Conservation (phyloP, 2,113 vertebrate species). For the Panthera uncia region DNA sequence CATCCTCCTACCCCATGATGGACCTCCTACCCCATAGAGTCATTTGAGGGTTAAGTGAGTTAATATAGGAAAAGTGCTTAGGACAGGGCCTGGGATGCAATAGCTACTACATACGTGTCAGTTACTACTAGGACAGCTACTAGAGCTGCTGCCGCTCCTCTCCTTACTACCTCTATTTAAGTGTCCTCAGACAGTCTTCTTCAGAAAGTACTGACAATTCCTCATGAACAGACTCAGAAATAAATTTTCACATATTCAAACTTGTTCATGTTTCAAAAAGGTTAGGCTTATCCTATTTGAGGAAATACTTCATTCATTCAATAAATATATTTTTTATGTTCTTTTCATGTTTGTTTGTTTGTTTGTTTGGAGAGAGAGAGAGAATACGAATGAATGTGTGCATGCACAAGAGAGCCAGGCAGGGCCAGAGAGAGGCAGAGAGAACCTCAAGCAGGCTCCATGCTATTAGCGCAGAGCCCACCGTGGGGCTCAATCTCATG, state of each 20-base stretch:
- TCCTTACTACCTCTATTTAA: not conserved
- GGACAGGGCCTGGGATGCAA: not conserved
- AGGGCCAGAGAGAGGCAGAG: too few relatives aligned
- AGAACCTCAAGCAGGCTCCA: too few relatives aligned
- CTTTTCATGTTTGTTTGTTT: too few relatives aligned
- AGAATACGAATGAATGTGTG: too few relatives aligned
- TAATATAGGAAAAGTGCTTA: not conserved
- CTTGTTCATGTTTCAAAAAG: not conserved
- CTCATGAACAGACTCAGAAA: not conserved
- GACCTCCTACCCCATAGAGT: not conserved
- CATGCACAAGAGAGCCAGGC: too few relatives aligned
- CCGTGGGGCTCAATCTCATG: too few relatives aligned
- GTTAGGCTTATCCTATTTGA: not conserved
- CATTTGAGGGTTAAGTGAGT: not conserved
- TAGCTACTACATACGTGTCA: not conserved
- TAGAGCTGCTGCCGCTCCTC: not conserved
- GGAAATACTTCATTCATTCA: not conserved
- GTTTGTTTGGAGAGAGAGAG: too few relatives aligned
- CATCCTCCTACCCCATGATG: not conserved
- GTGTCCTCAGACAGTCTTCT: not conserved
- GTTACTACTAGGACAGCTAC: not conserved
- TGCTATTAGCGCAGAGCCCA: too few relatives aligned
- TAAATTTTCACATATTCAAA: not conserved
- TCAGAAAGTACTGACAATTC: not conserved
- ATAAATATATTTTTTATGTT: not conserved